Evolutionary conservation across 2,797 vertebrate species (phyloP), one percentile per base, ranked within the genome.

Genomic region (Platalea minor): DNA sequence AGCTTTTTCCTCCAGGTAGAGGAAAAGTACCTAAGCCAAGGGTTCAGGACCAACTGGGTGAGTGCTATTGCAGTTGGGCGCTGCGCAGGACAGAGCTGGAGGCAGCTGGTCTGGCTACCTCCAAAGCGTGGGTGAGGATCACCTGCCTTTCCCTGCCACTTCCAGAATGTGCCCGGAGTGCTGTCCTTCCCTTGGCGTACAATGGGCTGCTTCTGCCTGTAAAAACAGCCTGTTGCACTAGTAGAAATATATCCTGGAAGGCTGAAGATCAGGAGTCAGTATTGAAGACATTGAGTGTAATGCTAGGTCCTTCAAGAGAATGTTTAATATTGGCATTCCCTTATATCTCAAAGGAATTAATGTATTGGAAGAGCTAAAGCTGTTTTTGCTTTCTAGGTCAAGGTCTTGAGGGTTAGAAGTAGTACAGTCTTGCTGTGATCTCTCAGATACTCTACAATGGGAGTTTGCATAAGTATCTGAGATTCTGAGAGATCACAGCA

Each of bases 41-140:
- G 18, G 19, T 51, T 78, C 26, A 43, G 14, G 56, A 72, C 41
- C 37, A 91, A 23, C 8, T 2, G 10, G 20, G 23, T n/a, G 33
- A 77, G 4, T 18, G 19, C 6, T 70, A 3, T 50, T 78, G 45
- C 35, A 69, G 14, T 12, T 88, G 18, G 28, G 29, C 28, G 8
- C 13, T 56, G 41, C 26, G 33, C 35, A 13, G 39, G 48, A 37
- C 4, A 9, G 39, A 9, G 33, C 6, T 80, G 37, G 28, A 65
- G n/a, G 21, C 24, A n/a, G 39, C 24, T 35, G 23, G 11, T 26
- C 14, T 39, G 26, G 8, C 16, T 68, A 19, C 35, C 17, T 53
- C 29, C 26, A 35, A 37, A 57, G 26, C 0, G 0, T 17, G 23
- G 5, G 2, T 57, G n/a, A 53, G 17, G 43, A 29, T 8, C 26